These are phyloP conservation scores for Lonchura striata DNA, from an alignment of 2,113 vertebrate species.

Conservation along the genomic window DNA sequence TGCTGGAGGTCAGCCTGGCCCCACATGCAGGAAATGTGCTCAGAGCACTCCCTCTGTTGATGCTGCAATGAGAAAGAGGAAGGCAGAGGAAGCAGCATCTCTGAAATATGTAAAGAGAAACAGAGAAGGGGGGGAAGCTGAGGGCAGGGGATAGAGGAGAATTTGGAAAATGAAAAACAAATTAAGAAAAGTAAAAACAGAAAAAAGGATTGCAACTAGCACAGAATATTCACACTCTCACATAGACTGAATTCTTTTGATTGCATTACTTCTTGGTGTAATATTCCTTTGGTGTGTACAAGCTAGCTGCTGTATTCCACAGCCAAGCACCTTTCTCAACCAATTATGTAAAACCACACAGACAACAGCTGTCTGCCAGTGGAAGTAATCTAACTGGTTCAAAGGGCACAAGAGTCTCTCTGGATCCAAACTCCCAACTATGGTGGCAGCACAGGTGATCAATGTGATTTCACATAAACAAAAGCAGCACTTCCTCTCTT, in stretches of 20 bases:
- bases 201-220: neutral
- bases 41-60: constrained; percentile 22
- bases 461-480: neutral
- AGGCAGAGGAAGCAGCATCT: neutral
- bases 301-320: neutral
- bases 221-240: neutral
- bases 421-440: neutral
- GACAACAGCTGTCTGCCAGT: neutral
- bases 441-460: neutral
- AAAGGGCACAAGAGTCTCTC: neutral
- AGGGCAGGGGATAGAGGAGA: neutral
- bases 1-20: neutral
- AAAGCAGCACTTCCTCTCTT: neutral
- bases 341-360: neutral
- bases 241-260: neutral
- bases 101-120: neutral
- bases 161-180: neutral
- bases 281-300: neutral
- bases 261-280: neutral
- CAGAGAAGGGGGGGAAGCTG: neutral
- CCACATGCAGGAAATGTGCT: neutral
- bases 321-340: neutral
- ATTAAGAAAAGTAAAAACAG: neutral
- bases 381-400: neutral
- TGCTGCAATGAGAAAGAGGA: neutral